Base-by-base conservation (phyloP, 2,797 vertebrate species). In the Sylvilagus floridanus region DNA sequence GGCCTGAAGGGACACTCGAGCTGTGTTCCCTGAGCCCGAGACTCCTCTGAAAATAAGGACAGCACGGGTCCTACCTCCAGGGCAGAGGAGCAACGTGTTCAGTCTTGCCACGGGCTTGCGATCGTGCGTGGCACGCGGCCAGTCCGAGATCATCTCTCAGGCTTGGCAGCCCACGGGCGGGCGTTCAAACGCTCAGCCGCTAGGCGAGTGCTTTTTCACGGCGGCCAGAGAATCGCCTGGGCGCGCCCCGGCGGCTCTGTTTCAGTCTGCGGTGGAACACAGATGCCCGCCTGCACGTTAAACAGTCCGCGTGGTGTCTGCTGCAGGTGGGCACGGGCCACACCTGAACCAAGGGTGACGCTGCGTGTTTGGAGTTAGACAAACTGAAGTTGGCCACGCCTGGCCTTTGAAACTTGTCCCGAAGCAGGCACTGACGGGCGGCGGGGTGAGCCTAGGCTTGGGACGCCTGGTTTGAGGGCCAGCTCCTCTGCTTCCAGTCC, bases 361-460 rank as follows among this genome's bases (percentile, higher is more conserved):
- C 0, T 10, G 32, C 32, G 30, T 19, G 68, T 84, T 87, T 42
- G 50, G 66, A 71, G 63, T 88, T 68, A 71, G n/a, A 88, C 37
- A 92, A 88, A 88, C n/a, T 24, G 69, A 90, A 69, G 26, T 60
- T 89, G 69, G 42, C 69, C 32, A 57, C 81, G 62, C 1, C 13
- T 17, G n/a, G 17, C 47, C 75, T 89, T 84, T 94, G 13, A 84
- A 91, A 78, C 19, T 12, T 84, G 63, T 92, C 88, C 63, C 63
- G 62, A 62, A 57, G 54, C 54, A 57, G 54, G 54, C 54, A 57
- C 14, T 57, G 54, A 47, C 42, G 42, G 42, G 42, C 42, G 1
- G 42, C 42, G 42, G 42, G 42, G 42, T 47, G 42, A 47, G 42
- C 42, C 42, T 47, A 47, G 42, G 42, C 42, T 47, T 47, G 8